Evolutionary conservation across 64 coral and sea anemone species (phyloP), one percentile per base, ranked within the genome.

Genomic region (Actinia equina): DNA sequence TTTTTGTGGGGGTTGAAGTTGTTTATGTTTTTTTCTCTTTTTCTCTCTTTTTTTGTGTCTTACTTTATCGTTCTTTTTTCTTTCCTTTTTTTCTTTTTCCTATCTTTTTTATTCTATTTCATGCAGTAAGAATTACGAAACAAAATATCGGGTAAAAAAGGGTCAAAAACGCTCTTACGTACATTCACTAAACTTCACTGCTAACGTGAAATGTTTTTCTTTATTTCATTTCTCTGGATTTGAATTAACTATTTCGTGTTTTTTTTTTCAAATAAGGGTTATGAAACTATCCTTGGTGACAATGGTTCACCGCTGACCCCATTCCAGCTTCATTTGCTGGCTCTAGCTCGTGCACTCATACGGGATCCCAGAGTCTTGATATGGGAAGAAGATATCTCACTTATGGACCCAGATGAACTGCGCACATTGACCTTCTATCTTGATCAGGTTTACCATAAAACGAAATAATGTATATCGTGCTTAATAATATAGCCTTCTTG

Each of bases 341-440:
- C 89, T 19, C 76, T 95, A 76, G 85, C 93, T 2, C 86, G 89
- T 25, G 86, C 86, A 25, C 26, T 95, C 13, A 70, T 91, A 69
- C 52, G 89, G 80, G 87, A 95, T 44, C 93, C 93, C 30, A 89
- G 86, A 82, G 87, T 95, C 87, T 86, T 95, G 26, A 49, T 95
- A 45, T 95, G 86, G 86, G 93, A 95, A 57, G 93, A 95, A 6
- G 93, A 91, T 22, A 22, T 91, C 45, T 88, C 82, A n/a, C 42
- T 90, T 19, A 88, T 89, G 55, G 86, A 95, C 44, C 53, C 71
- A 20, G 82, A 60, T 19, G 90, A 86, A 7, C 43, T 91, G 18
- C 59, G 79, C n/a, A 86, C 80, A 46, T 84, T 95, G 20, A 67
- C 77, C 62, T 67, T 59, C 22, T 84, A 91, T 54, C 63, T 95